Conservation (phyloP, 2,113 vertebrate species). For the Parotia lawesii region DNA sequence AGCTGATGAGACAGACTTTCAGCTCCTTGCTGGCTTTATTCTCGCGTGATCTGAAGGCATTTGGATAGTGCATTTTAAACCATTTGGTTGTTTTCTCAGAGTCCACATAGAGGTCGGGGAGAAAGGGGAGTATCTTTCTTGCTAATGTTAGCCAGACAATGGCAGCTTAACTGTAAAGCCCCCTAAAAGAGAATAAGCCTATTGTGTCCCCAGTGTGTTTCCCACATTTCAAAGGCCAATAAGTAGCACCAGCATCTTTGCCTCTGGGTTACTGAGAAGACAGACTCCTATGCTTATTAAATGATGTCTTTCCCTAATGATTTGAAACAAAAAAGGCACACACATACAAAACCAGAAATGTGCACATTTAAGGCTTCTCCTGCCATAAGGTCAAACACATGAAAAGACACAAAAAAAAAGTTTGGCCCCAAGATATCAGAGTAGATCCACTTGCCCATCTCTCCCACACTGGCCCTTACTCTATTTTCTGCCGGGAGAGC, state of each 20-base stretch:
- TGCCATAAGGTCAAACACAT: constrained; percentile 51
- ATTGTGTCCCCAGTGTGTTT: constrained; percentile 64
- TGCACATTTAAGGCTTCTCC: constrained; percentile 59
- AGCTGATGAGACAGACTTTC: constrained; percentile 38
- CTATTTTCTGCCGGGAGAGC: not conserved
- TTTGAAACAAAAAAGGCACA: constrained; percentile 65
- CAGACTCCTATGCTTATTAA: constrained; percentile 47
- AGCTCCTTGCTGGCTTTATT: constrained; percentile 42
- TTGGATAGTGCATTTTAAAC: constrained; percentile 46
- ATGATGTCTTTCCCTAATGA: constrained; percentile 62
- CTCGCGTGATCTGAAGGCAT: not conserved
- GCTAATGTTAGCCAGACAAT: constrained; percentile 58
- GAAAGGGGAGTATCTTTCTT: constrained; percentile 50
- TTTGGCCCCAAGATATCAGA: constrained; percentile 23
- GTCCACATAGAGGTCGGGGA: constrained; percentile 22
- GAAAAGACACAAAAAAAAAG: constrained; percentile 53
- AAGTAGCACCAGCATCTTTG: constrained; percentile 53
- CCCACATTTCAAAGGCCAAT: constrained; percentile 63
- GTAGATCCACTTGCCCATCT: constrained; percentile 33
- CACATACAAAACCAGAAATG: constrained; percentile 43
- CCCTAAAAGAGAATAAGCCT: constrained; percentile 55
- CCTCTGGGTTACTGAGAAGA: constrained; percentile 59
- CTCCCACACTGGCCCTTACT: constrained; percentile 1
- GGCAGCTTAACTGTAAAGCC: constrained; percentile 60
- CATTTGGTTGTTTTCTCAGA: constrained; percentile 55